Evolutionary conservation across 2,888 invertebrate species (phyloP).

Genomic region (Dryocosmus kuriphilus): DNA sequence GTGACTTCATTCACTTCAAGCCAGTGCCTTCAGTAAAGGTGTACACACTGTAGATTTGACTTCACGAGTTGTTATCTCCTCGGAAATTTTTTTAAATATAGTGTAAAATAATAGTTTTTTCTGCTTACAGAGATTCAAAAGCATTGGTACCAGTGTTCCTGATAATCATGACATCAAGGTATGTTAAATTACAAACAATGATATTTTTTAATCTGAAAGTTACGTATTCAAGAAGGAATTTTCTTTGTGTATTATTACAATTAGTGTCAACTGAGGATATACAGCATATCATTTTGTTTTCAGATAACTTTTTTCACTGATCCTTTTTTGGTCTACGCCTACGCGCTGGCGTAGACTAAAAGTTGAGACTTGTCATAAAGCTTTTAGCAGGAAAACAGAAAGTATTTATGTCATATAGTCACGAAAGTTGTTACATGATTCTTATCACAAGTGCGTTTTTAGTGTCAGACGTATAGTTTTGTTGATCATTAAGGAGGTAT

Average conservation of each 20-base stretch:
- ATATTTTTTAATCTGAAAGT: background rate
- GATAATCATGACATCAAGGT: slow-evolving; percentile 37
- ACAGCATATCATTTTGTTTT: background rate
- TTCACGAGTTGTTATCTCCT: too few relatives aligned
- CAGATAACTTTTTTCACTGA: background rate
- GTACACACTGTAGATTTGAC: too few relatives aligned
- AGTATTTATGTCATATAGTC: background rate
- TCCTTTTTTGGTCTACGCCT: too few relatives aligned
- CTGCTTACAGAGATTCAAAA: slow-evolving; percentile 7
- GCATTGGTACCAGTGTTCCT: background rate
- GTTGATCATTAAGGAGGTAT: background rate
- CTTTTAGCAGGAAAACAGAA: background rate
- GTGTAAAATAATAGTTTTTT: background rate
- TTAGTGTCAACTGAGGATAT: background rate
- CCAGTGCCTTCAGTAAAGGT: too few relatives aligned
- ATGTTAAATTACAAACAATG: background rate
- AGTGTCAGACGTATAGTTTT: background rate
- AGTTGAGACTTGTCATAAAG: background rate
- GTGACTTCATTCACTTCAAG: too few relatives aligned
- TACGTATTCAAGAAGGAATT: too few relatives aligned
- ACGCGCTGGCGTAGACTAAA: background rate
- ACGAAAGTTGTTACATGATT: slow-evolving; percentile 12
- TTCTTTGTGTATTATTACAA: too few relatives aligned
- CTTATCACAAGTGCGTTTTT: background rate
- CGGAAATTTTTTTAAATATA: background rate